Evolutionary conservation across 2,888 invertebrate species (phyloP).

Genomic region (Drosophila suboccidentalis): DNA sequence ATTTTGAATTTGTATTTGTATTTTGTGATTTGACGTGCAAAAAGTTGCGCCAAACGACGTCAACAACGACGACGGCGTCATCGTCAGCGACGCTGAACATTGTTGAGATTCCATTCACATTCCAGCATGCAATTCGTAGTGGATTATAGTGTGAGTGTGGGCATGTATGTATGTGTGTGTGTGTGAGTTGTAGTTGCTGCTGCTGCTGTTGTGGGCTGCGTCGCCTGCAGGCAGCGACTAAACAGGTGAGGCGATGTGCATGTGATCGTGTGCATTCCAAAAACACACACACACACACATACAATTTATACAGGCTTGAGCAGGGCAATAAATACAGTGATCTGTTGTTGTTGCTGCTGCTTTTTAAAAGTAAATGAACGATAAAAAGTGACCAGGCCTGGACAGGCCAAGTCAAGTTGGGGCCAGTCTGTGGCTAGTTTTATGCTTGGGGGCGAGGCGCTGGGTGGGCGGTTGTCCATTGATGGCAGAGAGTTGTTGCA

Average conservation of each 20-base stretch:
- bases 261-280: constrained; percentile 78
- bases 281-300: constrained; percentile 50
- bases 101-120: constrained; percentile 85
- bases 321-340: constrained; percentile 76
- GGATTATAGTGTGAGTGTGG: constrained; percentile 56
- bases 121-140: constrained; percentile 84
- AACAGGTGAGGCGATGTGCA: constrained; percentile 74
- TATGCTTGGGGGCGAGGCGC: constrained; percentile 16
- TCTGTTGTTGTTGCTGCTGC: constrained; percentile 58
- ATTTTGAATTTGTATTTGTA: constrained; percentile 39
- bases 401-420: constrained; percentile 53
- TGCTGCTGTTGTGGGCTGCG: constrained; percentile 46
- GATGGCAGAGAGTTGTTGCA: constrained; percentile 2
- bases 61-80: constrained; percentile 72
- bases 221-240: constrained; percentile 60
- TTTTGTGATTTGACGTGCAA: constrained; percentile 55
- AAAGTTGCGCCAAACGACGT: constrained; percentile 60
- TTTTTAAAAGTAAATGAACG: constrained; percentile 80
- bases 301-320: constrained; percentile 45
- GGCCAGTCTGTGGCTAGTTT: constrained; percentile 35
- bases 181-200: constrained; percentile 26
- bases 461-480: constrained; percentile 11
- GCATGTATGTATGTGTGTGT: constrained; percentile 33
- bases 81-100: constrained; percentile 83
- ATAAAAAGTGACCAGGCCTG: constrained; percentile 74